Evolutionary conservation across 2,797 vertebrate species (phyloP), one percentile per base, ranked within the genome.

Genomic region (Ctenosaura bakeri): DNA sequence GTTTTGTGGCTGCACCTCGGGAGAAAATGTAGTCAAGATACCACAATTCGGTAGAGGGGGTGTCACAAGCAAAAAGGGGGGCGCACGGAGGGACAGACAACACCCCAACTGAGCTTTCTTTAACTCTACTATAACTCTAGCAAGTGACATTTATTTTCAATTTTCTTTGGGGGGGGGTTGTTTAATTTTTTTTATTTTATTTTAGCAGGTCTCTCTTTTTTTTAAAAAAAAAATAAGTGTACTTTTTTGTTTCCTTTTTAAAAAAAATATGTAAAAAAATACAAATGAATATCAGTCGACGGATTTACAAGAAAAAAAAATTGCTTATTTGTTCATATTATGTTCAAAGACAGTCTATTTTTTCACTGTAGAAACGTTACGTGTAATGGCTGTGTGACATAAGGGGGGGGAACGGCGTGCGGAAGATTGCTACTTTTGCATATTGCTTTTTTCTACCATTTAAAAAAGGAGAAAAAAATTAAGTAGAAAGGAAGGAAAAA

Each of bases 291-390:
- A 98, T 94, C 97, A 88, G 93, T 97, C 95, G 89, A 97, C 85
- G 91, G 93, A 96, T 95, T 96, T 95, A 95, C 95, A 95, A 96
- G 93, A 94, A 88, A 89, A 89, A 88, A 94, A 89, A 93, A 91
- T 97, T 97, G 98, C 97, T 98, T 98, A 97, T 98, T 97, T 98
- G 98, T 98, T 98, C 98, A 98, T 98, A 98, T 98, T 98, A 97
- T 97, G 98, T 98, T 98, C 92, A 98, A 98, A 98, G 98, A 98
- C 98, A 84, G 98, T 98, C 98, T 98, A 98, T 98, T 98, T 99
- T 99, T 99, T 99, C 98, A 98, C 98, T 97, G 97, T 98, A 98
- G 98, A 98, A 97, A 97, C 96, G 96, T 97, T 98, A 76, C 88
- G 96, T 97, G 98, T 97, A 98, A 97, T 95, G 93, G 95, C 94